Base-by-base conservation (phyloP, 1,140 invertebrate genomes). In the Microplitis mediator region DNA sequence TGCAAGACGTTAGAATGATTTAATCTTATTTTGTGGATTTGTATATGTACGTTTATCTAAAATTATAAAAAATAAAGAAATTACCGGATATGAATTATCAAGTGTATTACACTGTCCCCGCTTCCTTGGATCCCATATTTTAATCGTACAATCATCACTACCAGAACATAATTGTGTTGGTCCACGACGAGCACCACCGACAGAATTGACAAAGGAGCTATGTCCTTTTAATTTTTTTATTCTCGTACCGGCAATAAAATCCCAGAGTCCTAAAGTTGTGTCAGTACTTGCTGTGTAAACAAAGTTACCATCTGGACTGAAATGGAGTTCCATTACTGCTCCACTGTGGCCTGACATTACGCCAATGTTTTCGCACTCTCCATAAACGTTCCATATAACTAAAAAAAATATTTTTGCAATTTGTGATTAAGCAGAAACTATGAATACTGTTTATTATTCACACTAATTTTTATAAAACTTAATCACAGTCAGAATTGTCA, bases 331-430 rank as follows among this genome's bases (percentile, higher is more conserved):
- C 91, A 98, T 95, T 4, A 99, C 90, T 9, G 97, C 96, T n/a
- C 98, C 98, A 14, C 93, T 95, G 85, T 99, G 98, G 0, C 97
- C 97, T 63, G 92, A 91, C 89, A 99, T 91, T 6, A 94, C 91
- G 76, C 95, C 95, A 75, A 98, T 92, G 86, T 99, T 99, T 80
- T 99, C 97, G 89, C 98, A 99, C 82, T 99, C 97, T 4, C 96
- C 98, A 86, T 97, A 98, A 3, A 97, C 95, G 86, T 95, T 97
- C 98, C 98, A 99, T 76, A 99, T 89, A 84, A 94, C 96, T 98
- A 82, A 69, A 90, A 68, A 75, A 52, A 75, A n/a, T n/a, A n/a
- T n/a, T n/a, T n/a, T n/a, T n/a, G n/a, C n/a, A n/a, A n/a, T n/a
- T n/a, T n/a, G n/a, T n/a, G n/a, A n/a, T n/a, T n/a, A n/a, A n/a